Evolutionary conservation across 2,888 invertebrate species (phyloP), one percentile per base, ranked within the genome.

Genomic region (Melangyna quadrimaculata): DNA sequence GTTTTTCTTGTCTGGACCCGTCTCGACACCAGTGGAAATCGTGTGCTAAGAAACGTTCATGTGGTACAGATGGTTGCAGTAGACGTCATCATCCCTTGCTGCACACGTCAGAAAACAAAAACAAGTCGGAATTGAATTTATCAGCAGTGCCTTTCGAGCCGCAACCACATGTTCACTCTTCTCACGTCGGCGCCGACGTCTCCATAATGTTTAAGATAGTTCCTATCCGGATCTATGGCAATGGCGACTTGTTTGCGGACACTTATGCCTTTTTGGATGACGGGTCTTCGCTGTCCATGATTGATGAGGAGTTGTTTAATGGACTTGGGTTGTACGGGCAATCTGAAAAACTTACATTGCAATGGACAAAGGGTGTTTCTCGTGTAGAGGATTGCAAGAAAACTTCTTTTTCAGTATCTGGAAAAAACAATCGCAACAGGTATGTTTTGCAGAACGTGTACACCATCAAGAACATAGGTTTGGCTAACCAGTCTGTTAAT

Each of bases 201-300:
- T 14, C 63, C 0, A 43, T 74, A 0, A 12, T 75, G 59, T 69
- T 75, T 17, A 75, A 75, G 6, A 37, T 59, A 17, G 57, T 59
- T 1, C 75, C 57, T 12, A 75, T 75, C 8, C 24, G 67, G 3
- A 69, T 69, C n/a, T 17, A 65, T 65, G 73, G 73, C 4, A 29
- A 4, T 9, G 53, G 37, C 10, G 29, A 71, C 9, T n/a, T 48
- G 35, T 73, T 74, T 29, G 74, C 19, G 2, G 71, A 71, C 12
- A 78, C 57, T 0, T 78, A 22, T 27, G 65, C 63, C 1, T 63
- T 79, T 8, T 57, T 67, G 2, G 78, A 79, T 40, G 79, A 73
- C 7, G 71, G 65, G n/a, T 78, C 71, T 5, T 63, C 70, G 6
- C 10, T 78, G 55, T 40, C 78, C 0, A 73, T 79, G 48, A 14